Conservation (phyloP, 2,797 vertebrate species). For the Babyrousa celebensis region DNA sequence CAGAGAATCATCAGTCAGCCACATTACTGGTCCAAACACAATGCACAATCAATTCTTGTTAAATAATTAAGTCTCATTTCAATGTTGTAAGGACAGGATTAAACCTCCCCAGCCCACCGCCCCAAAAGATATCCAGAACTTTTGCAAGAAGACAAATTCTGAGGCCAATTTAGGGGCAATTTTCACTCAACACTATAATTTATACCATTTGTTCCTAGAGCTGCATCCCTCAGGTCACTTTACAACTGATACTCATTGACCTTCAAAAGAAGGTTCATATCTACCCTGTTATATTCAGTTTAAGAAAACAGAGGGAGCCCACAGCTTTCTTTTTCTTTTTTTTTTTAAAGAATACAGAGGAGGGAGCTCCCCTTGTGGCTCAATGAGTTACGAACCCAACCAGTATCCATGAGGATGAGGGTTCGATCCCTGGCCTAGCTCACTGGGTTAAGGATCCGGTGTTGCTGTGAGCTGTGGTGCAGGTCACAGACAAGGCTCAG, state of each 20-base stretch:
- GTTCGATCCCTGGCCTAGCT: too few relatives aligned
- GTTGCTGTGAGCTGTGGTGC: too few relatives aligned
- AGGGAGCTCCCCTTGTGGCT: too few relatives aligned
- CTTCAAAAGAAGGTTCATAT: not conserved
- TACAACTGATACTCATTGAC: not conserved
- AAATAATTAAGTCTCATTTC: not conserved
- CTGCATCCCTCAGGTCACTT: conserved; percentile 21
- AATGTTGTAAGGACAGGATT: not conserved
- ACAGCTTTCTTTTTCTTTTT: not conserved
- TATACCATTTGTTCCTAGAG: not conserved
- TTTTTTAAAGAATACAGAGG: not conserved
- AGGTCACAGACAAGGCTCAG: too few relatives aligned
- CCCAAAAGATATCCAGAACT: not conserved
- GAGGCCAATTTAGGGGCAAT: not conserved
- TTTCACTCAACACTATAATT: conserved; percentile 53
- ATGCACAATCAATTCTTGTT: not conserved
- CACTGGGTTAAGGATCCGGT: too few relatives aligned
- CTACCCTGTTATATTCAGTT: not conserved
- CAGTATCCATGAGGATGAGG: too few relatives aligned
- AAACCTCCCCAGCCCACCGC: not conserved
- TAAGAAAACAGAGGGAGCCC: not conserved
- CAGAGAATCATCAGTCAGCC: conserved; percentile 18
- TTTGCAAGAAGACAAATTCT: conserved; percentile 32
- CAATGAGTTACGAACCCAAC: too few relatives aligned
- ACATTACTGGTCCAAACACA: not conserved